Evolutionary conservation across 2,888 invertebrate species (phyloP).

Genomic region (Xestia xanthographa): DNA sequence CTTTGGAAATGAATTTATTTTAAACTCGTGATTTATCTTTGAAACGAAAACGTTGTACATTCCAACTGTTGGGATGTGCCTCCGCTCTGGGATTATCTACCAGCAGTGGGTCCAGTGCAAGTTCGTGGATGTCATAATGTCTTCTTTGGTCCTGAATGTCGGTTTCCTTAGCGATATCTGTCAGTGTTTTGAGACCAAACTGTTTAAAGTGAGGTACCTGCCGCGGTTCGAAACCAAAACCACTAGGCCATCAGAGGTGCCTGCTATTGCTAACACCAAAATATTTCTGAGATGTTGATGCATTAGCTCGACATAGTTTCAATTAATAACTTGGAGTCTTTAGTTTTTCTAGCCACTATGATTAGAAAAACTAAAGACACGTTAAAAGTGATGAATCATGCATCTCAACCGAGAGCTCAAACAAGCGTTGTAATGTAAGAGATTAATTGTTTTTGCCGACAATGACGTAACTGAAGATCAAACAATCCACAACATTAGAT

Average conservation of each 20-base stretch:
- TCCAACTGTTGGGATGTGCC: not conserved
- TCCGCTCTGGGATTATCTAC: not conserved
- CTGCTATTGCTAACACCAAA: not conserved
- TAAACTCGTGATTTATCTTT: not conserved
- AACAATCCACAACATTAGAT: conserved; percentile 45
- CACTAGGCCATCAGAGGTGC: not conserved
- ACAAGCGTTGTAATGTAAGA: conserved; percentile 2
- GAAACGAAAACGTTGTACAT: not conserved
- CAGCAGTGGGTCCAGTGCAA: not conserved
- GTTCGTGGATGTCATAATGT: not conserved
- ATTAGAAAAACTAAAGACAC: not conserved
- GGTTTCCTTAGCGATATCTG: not conserved
- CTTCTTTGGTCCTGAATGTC: not conserved
- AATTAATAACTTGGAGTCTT: not conserved
- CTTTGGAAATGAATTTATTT: not conserved
- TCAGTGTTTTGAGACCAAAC: not conserved
- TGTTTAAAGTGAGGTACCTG: not conserved
- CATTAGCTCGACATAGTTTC: not conserved
- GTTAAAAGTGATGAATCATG: conserved; percentile 27
- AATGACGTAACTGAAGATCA: conserved; percentile 50
- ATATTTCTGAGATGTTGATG: not conserved
- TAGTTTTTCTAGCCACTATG: not conserved
- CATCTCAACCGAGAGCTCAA: not conserved
- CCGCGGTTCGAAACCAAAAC: not conserved
- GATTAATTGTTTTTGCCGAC: conserved; percentile 42